These are phyloP conservation scores for Drosophila equinoxialis DNA, from an alignment of 1,140 invertebrate species.

Conservation along the genomic window DNA sequence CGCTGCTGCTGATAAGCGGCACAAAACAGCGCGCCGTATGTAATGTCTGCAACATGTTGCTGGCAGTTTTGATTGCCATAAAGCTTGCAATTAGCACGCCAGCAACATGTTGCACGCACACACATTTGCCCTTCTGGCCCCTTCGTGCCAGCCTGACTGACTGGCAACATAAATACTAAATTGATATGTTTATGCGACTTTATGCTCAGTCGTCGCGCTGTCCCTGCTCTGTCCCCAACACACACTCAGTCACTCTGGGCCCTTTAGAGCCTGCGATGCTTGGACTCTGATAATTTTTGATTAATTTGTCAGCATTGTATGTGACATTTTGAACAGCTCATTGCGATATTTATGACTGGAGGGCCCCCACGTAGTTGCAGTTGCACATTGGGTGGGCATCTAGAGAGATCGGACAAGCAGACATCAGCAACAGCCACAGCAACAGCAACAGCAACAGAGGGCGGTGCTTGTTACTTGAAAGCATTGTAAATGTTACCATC, in stretches of 20 bases:
- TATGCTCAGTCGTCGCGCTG: conserved; percentile 36
- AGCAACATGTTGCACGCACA: conserved; percentile 67
- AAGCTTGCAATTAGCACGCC: conserved; percentile 67
- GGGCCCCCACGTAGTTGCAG: conserved; percentile 38
- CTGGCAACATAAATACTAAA: conserved; percentile 64
- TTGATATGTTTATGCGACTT: conserved; percentile 74
- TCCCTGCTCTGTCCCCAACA: background rate
- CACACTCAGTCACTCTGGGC: conserved; percentile 5
- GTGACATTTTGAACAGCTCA: conserved; percentile 79
- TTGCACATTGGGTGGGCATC: conserved; percentile 44
- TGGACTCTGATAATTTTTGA: conserved; percentile 77
- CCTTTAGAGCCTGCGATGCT: conserved; percentile 67
- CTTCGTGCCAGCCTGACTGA: conserved; percentile 3
- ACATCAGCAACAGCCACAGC: background rate
- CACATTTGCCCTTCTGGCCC: background rate
- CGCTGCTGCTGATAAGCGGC: conserved; percentile 59
- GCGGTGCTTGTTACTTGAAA: conserved; percentile 54
- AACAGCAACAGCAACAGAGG: conserved; percentile 30
- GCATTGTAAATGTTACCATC: conserved; percentile 60
- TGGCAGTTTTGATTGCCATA: conserved; percentile 36
- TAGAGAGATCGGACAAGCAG: background rate
- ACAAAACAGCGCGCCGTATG: conserved; percentile 17
- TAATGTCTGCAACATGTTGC: conserved; percentile 57
- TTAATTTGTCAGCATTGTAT: conserved; percentile 81
- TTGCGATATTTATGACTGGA: conserved; percentile 78